These are phyloP conservation scores for Orius insidiosus DNA, from an alignment of 1,140 invertebrate species.

Conservation along the genomic window DNA sequence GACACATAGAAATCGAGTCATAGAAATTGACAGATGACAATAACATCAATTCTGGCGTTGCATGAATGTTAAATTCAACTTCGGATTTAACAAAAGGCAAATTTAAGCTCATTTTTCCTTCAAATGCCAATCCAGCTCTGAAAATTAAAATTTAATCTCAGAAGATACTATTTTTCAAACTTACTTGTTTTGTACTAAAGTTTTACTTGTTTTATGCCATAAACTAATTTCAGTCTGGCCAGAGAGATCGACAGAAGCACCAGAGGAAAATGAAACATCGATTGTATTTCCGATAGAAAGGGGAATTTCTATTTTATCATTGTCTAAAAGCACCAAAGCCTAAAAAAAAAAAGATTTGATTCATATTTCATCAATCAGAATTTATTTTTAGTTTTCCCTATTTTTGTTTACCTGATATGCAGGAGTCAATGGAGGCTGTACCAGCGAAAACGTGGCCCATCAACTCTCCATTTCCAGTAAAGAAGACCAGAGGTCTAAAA, in stretches of 20 bases:
- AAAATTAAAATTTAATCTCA: no score
- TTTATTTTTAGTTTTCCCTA: not conserved
- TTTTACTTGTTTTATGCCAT: constrained; percentile 74
- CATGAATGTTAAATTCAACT: constrained; percentile 47
- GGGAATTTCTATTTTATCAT: constrained; percentile 48
- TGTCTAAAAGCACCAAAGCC: constrained; percentile 54
- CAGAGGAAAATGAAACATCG: constrained; percentile 48
- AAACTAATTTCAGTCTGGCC: constrained; percentile 70
- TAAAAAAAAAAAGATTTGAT: constrained; percentile 21
- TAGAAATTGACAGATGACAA: constrained; percentile 67
- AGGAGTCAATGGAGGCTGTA: constrained; percentile 60
- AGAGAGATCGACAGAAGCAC: constrained; percentile 63
- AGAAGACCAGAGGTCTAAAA: constrained; percentile 68
- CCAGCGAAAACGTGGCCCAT: constrained; percentile 83
- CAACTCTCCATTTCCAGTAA: constrained; percentile 63
- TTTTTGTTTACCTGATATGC: constrained; percentile 65
- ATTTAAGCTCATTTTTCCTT: constrained; percentile 45
- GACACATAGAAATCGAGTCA: constrained; percentile 54
- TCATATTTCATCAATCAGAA: no score
- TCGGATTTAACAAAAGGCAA: constrained; percentile 48
- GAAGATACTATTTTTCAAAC: no score
- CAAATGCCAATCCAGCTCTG: constrained; percentile 50
- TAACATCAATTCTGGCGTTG: constrained; percentile 55
- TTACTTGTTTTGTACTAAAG: constrained; percentile 58
- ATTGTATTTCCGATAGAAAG: constrained; percentile 56